These are phyloP conservation scores for Centruroides vittatus DNA, from an alignment of 1,140 invertebrate species.

Conservation along the genomic window DNA sequence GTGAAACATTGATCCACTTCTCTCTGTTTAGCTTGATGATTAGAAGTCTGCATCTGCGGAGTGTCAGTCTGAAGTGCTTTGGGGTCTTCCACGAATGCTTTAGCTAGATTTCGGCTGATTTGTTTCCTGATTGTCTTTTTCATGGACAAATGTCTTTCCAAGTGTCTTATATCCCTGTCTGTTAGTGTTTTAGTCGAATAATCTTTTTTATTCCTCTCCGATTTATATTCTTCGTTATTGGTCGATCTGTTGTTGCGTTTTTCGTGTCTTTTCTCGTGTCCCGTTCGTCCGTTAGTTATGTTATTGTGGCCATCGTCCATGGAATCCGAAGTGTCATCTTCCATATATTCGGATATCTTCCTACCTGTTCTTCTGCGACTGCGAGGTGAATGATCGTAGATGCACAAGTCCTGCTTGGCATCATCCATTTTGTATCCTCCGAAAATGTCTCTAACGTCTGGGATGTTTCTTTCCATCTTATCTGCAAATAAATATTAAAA, in stretches of 20 bases:
- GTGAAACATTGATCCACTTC: slow-evolving; percentile 33
- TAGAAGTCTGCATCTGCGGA: slow-evolving; percentile 38
- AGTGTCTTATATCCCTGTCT: slow-evolving; percentile 53
- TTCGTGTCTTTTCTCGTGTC: slow-evolving; percentile 2
- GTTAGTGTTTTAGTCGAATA: slow-evolving; percentile 45
- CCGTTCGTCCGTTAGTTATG: slow-evolving; percentile 4
- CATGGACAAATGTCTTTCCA: slow-evolving; percentile 68
- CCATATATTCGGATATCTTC: not conserved
- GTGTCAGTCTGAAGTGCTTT: slow-evolving; percentile 52
- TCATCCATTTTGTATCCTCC: slow-evolving; percentile 1
- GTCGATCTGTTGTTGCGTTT: not conserved
- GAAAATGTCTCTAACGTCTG: slow-evolving; percentile 50
- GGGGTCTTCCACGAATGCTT: slow-evolving; percentile 56
- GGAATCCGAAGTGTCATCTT: slow-evolving; percentile 3
- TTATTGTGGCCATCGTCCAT: not conserved
- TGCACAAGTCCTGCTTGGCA: slow-evolving; percentile 7
- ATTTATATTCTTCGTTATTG: slow-evolving; percentile 27
- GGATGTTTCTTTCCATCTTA: slow-evolving; percentile 44
- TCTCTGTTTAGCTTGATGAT: slow-evolving; percentile 48
- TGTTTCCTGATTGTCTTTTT: slow-evolving; percentile 73
- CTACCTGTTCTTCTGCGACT: not conserved
- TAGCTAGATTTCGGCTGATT: slow-evolving; percentile 60
- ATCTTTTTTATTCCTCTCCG: slow-evolving; percentile 34
- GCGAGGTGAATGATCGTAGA: slow-evolving; percentile 12
- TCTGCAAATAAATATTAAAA: not conserved